Percentiles rank a stretch among this genome's conserved stretches.
phyloP scores from a whole-genome alignment of 2,113 vertebrate genomes.

The Polypterus bichir region DNA sequence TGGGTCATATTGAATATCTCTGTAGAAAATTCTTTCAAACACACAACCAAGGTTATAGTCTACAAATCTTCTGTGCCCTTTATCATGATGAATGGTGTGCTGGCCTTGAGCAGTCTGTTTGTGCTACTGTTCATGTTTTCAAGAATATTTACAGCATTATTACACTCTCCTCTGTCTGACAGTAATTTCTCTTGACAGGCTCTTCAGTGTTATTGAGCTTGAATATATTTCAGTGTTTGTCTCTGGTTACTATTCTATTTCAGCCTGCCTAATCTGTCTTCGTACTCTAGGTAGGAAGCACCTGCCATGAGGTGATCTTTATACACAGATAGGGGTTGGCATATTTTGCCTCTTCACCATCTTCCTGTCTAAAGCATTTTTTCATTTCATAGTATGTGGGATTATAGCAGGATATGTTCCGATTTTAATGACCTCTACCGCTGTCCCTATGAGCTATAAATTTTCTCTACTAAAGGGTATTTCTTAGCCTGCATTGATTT shows the following conservation, averaged over 20 bases:
- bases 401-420: neutral
- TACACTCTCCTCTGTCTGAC: neutral
- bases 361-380: neutral
- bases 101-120: neutral
- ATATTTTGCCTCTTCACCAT: neutral
- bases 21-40: too few species aligned
- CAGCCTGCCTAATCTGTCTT: constrained; percentile 1
- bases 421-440: neutral
- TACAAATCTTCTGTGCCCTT: neutral
- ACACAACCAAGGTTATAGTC: too few species aligned
- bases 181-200: neutral
- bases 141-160: neutral
- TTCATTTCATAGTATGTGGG: neutral
- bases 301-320: neutral
- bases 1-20: too few species aligned
- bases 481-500: too few species aligned
- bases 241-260: neutral
- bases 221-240: constrained; percentile 1
- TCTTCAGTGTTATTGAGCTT: neutral
- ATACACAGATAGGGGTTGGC: neutral
- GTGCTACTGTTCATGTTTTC: neutral
- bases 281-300: neutral
- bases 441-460: neutral
- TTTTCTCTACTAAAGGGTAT: neutral
- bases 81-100: neutral